Percentiles rank a stretch among this genome's conserved stretches.
phyloP scores from a whole-genome alignment of 2,113 vertebrate species.

The Gymnobelideus leadbeateri region DNA sequence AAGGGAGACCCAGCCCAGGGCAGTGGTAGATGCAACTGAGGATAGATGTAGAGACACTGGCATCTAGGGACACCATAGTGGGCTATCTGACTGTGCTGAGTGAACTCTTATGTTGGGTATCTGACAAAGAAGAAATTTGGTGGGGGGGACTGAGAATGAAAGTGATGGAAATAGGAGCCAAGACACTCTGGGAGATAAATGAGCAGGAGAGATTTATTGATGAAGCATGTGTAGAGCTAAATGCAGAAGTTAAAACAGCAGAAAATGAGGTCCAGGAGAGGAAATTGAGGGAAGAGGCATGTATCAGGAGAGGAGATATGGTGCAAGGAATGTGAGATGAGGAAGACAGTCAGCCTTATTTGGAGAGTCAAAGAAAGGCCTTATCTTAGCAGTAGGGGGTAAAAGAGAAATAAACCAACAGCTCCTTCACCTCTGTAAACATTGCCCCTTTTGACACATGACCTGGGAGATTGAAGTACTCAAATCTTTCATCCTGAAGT shows the following conservation, averaged over 20 bases:
- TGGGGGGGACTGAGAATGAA: slow-evolving; percentile 66
- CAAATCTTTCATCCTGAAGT: neutral
- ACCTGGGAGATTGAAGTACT: neutral
- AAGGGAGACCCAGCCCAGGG: neutral
- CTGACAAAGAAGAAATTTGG: neutral
- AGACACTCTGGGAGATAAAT: slow-evolving; percentile 82
- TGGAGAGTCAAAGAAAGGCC: neutral
- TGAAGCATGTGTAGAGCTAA: slow-evolving; percentile 84
- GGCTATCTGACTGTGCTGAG: neutral
- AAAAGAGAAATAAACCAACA: neutral
- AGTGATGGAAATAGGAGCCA: slow-evolving; percentile 77
- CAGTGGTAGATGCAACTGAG: neutral
- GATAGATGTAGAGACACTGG: neutral
- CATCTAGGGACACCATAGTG: neutral
- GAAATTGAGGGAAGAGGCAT: slow-evolving; percentile 81
- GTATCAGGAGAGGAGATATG: slow-evolving; percentile 71
- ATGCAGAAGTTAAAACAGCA: slow-evolving; percentile 84
- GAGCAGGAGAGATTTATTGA: slow-evolving; percentile 84
- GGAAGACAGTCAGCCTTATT: slow-evolving; percentile 1
- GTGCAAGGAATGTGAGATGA: neutral
- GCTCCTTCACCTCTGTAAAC: neutral
- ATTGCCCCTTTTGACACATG: neutral
- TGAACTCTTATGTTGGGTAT: neutral
- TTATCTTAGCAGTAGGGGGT: neutral
- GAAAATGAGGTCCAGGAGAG: slow-evolving; percentile 85